These are phyloP conservation scores for Drosophila picticornis DNA, from an alignment of 2,888 invertebrate genomes.

Conservation along the genomic window DNA sequence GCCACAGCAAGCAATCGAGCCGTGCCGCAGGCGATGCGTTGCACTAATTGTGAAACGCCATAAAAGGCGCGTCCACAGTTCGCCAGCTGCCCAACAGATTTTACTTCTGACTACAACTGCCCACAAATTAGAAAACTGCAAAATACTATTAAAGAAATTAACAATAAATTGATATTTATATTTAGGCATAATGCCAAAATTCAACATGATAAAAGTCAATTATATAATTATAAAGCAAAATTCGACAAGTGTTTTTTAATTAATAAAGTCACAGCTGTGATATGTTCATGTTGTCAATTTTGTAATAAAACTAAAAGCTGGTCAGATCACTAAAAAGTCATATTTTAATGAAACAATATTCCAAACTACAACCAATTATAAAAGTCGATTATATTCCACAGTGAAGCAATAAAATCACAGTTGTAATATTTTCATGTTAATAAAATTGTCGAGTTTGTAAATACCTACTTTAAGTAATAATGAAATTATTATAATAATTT, in stretches of 20 bases:
- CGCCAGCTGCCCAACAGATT: conserved; percentile 1
- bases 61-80: conserved; percentile 39
- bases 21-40: conserved; percentile 70
- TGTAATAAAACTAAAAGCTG: neutral
- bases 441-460: neutral
- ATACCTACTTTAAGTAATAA: neutral
- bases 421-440: neutral
- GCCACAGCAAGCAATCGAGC: conserved; percentile 52
- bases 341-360: neutral
- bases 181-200: too few relatives aligned
- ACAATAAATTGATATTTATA: neutral
- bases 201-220: neutral
- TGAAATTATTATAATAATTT: neutral
- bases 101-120: neutral
- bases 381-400: neutral
- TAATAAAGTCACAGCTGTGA: neutral
- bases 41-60: conserved; percentile 80
- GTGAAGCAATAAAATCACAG: neutral
- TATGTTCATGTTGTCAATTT: neutral
- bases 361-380: neutral
- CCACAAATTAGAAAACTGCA: neutral
- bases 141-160: neutral
- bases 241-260: neutral
- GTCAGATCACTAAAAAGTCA: neutral
- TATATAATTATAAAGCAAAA: neutral